Conservation (phyloP, 2,888 invertebrate genomes). For the Himalopsyche anomala region DNA sequence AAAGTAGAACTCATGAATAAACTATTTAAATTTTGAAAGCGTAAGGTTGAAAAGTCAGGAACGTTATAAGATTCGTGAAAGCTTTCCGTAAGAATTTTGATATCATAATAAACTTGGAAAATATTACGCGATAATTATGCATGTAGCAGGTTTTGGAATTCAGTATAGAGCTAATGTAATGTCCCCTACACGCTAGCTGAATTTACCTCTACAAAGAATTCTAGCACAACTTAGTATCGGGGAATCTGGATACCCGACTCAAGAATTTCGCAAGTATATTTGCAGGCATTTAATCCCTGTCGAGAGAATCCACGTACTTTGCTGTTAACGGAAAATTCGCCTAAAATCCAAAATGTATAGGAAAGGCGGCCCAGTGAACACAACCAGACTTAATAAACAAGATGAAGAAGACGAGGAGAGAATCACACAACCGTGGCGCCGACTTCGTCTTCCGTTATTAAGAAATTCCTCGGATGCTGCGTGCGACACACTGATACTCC, state of each 20-base stretch:
- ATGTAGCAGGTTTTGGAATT: neutral
- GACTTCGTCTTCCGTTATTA: slow-evolving; percentile 42
- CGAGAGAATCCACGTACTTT: neutral
- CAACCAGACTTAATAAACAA: slow-evolving; percentile 39
- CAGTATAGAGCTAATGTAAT: neutral
- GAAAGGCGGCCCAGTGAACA: slow-evolving; percentile 28
- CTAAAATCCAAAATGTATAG: slow-evolving; percentile 31
- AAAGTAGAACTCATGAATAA: no score
- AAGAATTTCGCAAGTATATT: slow-evolving; percentile 23
- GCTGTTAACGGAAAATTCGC: slow-evolving; percentile 27
- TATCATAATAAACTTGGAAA: neutral
- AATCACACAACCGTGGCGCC: slow-evolving; percentile 42
- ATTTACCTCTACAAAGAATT: neutral
- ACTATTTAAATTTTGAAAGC: no score
- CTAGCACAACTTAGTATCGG: neutral
- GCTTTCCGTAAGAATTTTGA: neutral
- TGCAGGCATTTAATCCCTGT: slow-evolving; percentile 7
- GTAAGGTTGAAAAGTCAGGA: neutral
- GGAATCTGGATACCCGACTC: slow-evolving; percentile 17
- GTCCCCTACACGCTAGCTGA: neutral
- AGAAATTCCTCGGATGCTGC: slow-evolving; percentile 43
- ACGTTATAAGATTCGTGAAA: neutral
- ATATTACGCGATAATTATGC: neutral
- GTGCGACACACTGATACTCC: slow-evolving; percentile 40
- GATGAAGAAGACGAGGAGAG: slow-evolving; percentile 34